Evolutionary conservation across 1,140 invertebrate species (phyloP), one percentile per base, ranked within the genome.

Genomic region (Pararge aegeria): DNA sequence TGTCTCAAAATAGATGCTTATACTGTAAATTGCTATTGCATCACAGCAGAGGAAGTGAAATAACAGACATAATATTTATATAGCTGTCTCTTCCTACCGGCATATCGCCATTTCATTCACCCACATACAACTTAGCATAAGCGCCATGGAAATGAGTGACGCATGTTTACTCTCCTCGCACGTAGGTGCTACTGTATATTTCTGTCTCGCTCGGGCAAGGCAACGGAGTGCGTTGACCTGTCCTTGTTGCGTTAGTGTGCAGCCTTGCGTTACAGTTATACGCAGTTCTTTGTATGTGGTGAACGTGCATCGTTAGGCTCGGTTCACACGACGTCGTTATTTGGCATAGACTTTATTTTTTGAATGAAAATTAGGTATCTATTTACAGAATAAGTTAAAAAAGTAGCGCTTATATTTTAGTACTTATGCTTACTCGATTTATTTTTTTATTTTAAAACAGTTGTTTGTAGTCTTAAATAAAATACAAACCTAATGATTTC

Each of bases 11-110:
- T 83, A 82, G 80, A 80, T 75, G 73, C 66, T 78, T 75, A 77
- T 86, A 86, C 81, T 73, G 78, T 83, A 78, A 84, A 85, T 75
- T 78, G 65, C 67, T 80, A 80, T 89, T 89, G 86, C 86, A 89
- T 89, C 86, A 89, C 83, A 87, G 70, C 83, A 69, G 73, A 87
- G 86, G 86, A 89, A 89, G 78, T 89, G 83, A 87, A 86, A 86
- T 87, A 86, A 89, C 81, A 89, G 81, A 79, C 83, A 87, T 86
- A 89, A 89, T 89, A 89, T 87, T 86, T 87, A 78, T 83, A 87
- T 78, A 85, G 70, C 78, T 55, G 59, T 86, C 86, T 70, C 83
- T 77, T 77, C 75, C 73, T 58, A 56, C 46, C 82, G 59, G 59
- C 57, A 73, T 80, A 70, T 42, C 65, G 61, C 75, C 67, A 71